These are phyloP conservation scores for Deladenus siricidicola DNA, from an alignment of 2,888 invertebrate genomes.

Conservation along the genomic window DNA sequence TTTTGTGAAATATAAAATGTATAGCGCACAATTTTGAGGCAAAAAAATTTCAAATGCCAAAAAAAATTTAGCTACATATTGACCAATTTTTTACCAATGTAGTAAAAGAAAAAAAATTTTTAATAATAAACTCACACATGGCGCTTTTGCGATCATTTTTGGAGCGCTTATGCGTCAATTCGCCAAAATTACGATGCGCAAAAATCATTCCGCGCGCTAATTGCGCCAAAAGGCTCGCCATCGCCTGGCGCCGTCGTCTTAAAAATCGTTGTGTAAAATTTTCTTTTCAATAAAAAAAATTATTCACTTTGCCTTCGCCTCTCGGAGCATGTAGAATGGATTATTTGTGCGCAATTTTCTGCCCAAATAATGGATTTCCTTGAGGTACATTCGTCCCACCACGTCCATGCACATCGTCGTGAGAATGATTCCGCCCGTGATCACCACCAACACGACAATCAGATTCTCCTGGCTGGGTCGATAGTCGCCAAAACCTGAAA, in stretches of 20 bases:
- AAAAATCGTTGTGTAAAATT: neutral
- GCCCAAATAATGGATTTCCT: slow-evolving; percentile 52
- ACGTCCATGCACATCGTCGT: slow-evolving; percentile 52
- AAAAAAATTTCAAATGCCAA: too few species aligned
- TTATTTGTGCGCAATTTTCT: slow-evolving; percentile 50
- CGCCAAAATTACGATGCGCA: slow-evolving; percentile 48
- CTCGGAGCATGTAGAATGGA: slow-evolving; percentile 49
- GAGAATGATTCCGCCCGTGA: slow-evolving; percentile 47
- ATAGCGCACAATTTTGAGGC: too few species aligned
- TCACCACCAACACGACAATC: slow-evolving; percentile 28
- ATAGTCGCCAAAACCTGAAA: slow-evolving; percentile 50
- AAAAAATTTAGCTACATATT: neutral
- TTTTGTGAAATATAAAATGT: too few species aligned
- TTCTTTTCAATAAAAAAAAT: neutral
- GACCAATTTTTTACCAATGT: too few species aligned
- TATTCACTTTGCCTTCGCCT: slow-evolving; percentile 46
- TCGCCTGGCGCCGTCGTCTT: slow-evolving; percentile 46
- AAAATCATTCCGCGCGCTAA: slow-evolving; percentile 52
- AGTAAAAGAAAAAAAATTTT: too few species aligned
- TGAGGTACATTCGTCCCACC: slow-evolving; percentile 51
- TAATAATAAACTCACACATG: too few species aligned
- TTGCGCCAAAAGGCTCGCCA: slow-evolving; percentile 51
- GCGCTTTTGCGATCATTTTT: slow-evolving; percentile 38
- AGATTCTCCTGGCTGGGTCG: slow-evolving; percentile 43
- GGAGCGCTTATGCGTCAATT: slow-evolving; percentile 42